phyloP scores from a whole-genome alignment of 2,113 vertebrate genomes.

The Oncorhynchus tshawytscha region DNA sequence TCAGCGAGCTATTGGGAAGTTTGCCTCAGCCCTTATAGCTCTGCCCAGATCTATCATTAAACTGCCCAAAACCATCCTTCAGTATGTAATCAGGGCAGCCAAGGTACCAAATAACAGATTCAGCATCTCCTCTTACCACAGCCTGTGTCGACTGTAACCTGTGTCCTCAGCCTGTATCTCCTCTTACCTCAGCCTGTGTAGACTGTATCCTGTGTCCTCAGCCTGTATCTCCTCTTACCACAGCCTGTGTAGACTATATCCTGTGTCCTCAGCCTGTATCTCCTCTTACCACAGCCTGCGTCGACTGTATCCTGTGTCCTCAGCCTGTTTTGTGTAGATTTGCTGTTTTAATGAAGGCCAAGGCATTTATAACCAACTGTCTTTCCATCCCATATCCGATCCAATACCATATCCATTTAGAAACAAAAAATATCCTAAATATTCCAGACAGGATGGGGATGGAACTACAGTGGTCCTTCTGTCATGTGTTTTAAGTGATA shows the following conservation, averaged over 20 bases:
- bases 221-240: too few relatives aligned
- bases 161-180: not conserved
- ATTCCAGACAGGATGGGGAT: conserved; percentile 36
- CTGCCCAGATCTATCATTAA: conserved; percentile 98
- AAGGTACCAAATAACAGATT: conserved; percentile 82
- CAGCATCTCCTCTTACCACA: conserved; percentile 12
- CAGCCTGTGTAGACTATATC: too few relatives aligned
- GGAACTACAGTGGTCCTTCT: conserved; percentile 25
- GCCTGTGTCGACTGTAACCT: conserved; percentile 4
- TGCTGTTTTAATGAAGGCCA: conserved; percentile 16
- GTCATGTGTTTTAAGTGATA: conserved; percentile 1
- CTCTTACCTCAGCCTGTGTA: too few relatives aligned
- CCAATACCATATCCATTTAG: not conserved
- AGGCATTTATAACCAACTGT: conserved; percentile 50
- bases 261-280: too few relatives aligned
- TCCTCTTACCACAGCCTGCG: too few relatives aligned
- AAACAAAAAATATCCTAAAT: not conserved
- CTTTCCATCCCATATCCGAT: conserved; percentile 66
- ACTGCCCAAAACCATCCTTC: conserved; percentile 98
- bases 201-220: too few relatives aligned
- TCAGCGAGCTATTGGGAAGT: conserved; percentile 98
- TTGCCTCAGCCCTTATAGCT: conserved; percentile 96
- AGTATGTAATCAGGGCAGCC: conserved; percentile 94
- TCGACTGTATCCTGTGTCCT: conserved; percentile 3
- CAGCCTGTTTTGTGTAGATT: conserved; percentile 55